A percentile compares a stretch with the other conserved stretches of the same genome.
phyloP scores from a whole-genome alignment of 2,113 vertebrate genomes.

The Gavialis gangeticus region DNA sequence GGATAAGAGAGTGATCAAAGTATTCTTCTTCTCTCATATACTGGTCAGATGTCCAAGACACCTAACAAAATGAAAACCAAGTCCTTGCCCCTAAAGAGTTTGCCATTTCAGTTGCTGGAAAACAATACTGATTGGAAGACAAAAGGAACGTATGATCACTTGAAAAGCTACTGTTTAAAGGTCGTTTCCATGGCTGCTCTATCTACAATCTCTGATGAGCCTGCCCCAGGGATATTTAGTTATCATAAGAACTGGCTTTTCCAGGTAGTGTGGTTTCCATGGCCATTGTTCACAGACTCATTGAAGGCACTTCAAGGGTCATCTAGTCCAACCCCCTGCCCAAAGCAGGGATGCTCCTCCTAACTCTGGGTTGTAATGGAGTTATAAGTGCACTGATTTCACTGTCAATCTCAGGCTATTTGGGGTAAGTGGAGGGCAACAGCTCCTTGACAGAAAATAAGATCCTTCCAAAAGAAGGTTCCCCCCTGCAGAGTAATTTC shows the following conservation, averaged over 20 bases:
- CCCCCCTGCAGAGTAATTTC: not conserved
- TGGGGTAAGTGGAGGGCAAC: fast-evolving
- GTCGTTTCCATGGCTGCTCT: not conserved
- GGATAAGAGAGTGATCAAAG: not conserved
- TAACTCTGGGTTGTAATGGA: not conserved
- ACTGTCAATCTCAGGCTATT: fast-evolving
- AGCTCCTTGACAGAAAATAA: not conserved
- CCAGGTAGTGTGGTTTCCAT: not conserved
- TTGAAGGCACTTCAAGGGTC: too few species aligned
- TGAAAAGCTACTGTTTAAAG: not conserved
- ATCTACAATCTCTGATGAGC: not conserved
- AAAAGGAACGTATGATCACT: not conserved
- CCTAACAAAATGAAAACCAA: not conserved
- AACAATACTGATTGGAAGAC: not conserved
- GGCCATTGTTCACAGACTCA: not conserved
- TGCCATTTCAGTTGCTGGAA: not conserved
- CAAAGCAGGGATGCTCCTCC: too few species aligned
- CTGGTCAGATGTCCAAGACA: not conserved
- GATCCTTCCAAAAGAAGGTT: not conserved
- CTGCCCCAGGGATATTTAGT: not conserved
- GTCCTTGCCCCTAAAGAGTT: not conserved
- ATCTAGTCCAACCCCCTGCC: too few species aligned
- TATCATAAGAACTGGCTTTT: not conserved
- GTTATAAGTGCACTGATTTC: not conserved
- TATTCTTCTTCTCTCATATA: not conserved